Evolutionary conservation across 2,113 vertebrate genomes (phyloP).

Genomic region (Cepphus grylle): DNA sequence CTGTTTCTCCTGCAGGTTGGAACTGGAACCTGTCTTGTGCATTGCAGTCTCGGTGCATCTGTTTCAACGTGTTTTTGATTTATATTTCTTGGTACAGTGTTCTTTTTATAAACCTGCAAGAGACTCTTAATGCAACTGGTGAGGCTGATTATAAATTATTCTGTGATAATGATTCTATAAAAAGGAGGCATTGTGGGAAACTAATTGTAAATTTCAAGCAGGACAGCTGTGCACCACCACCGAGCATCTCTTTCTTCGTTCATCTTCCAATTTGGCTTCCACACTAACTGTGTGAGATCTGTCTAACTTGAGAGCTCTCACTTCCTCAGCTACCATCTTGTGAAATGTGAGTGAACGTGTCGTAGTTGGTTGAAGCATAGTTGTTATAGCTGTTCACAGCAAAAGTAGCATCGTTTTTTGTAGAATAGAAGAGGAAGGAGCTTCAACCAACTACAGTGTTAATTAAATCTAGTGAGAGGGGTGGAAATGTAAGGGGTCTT

Average conservation of each 20-base stretch:
- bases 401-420: neutral
- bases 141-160: slow-evolving; percentile 22
- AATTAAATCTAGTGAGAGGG: slow-evolving; percentile 46
- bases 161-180: slow-evolving; percentile 2
- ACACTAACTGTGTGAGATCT: neutral
- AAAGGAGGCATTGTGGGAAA: neutral
- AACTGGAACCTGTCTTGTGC: neutral
- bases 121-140: neutral
- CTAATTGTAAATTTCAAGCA: neutral
- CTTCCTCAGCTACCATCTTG: neutral
- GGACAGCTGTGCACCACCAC: neutral
- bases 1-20: neutral
- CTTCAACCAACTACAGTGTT: neutral
- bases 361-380: neutral
- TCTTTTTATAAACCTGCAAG: slow-evolving; percentile 39
- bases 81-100: slow-evolving; percentile 3
- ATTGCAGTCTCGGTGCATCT: neutral
- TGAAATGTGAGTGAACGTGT: neutral
- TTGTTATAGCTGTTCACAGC: neutral
- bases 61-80: slow-evolving; percentile 19
- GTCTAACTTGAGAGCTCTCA: neutral
- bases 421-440: neutral
- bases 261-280: neutral
- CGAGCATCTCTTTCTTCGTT: neutral
- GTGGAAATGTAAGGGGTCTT: slow-evolving; percentile 10